Base-by-base conservation (phyloP, 2,888 invertebrate genomes). In the Arctia plantaginis region DNA sequence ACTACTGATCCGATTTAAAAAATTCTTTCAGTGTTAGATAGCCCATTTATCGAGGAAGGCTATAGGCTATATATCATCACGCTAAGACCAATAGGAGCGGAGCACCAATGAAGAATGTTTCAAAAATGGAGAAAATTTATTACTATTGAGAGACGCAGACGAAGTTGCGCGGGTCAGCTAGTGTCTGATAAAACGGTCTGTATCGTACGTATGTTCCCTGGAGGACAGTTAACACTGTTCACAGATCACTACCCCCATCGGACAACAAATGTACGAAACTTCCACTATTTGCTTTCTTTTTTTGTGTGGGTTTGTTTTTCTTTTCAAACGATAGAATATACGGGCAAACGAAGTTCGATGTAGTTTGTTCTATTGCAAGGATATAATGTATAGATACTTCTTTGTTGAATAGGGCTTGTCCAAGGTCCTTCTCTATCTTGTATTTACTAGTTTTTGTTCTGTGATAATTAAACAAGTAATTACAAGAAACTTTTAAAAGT, bases 211-310 rank as follows among this genome's bases (percentile, higher is more conserved):
- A 62, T 69, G 62, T 65, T 84, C 86, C 82, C 85, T 27, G 44
- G 74, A 82, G 87, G 79, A 76, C 81, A 82, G 86, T 87, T 87
- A 79, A 77, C 76, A 77, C 80, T 78, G 80, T 81, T 85, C 83
- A 84, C 85, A 81, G 82, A 85, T 85, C 87, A 86, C 81, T 86
- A 76, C 78, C 80, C 81, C 81, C 74, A 80, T 82, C 82, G 70
- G 79, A 81, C 82, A 79, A 78, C 76, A 79, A 84, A 84, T 80
- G 82, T 78, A 67, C 64, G 64, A 44, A 85, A 85, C 77, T 85
- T 83, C 44, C 66, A 68, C 64, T 79, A 84, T 85, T 79, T 76
- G 76, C 67, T 67, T 71, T 47, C 70, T 75, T 85, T 85, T 74
- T 84, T 83, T 67, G 77, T 82, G 64, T 47, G 78, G 79, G 79